Base-by-base conservation (phyloP, 2,888 invertebrate genomes). In the Volucella inanis region DNA sequence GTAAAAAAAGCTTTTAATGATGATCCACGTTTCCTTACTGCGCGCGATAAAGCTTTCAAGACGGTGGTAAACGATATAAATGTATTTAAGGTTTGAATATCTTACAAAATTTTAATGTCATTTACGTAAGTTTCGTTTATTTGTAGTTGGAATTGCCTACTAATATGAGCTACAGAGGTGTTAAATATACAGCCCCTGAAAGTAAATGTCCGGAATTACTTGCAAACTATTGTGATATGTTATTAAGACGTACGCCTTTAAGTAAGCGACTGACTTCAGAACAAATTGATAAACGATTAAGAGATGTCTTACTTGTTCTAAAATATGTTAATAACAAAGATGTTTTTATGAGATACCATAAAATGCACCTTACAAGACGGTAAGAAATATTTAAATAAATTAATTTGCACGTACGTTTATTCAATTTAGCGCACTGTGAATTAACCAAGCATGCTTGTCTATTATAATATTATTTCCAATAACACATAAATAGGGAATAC, bases 291-390 rank as follows among this genome's bases (percentile, higher is more conserved):
- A 95, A 94, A 84, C 96, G 98, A 90, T 94, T 99, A 84, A 96
- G 94, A 90, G 98, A 99, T 94, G 98, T 99, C 88, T 93, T 99
- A 87, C 93, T 99, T 91, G 98, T 99, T 87, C 94, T 99, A 87
- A 99, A 99, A 92, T 99, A 99, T 93, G 98, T 99, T 88, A 97
- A 98, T 92, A 99, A 99, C 93, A 99, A 99, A 92, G 99, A 99
- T 93, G 99, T 99, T 39, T 99, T 99, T 92, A 99, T 99, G 99
- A 94, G 99, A 88, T 99, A 98, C 92, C 99, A 99, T 92, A 99
- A 99, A 92, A 98, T 98, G 59, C 99, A 99, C 93, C 94, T 99
- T 87, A 99, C 99, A 8, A 94, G 99, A 89, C 94, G 94, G 89
- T 92, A 87, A 88, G 50, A 38, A 11, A 31, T 14, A 12, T 14